Conservation (phyloP, 2,113 vertebrate species). For the Glaucomys volans region DNA sequence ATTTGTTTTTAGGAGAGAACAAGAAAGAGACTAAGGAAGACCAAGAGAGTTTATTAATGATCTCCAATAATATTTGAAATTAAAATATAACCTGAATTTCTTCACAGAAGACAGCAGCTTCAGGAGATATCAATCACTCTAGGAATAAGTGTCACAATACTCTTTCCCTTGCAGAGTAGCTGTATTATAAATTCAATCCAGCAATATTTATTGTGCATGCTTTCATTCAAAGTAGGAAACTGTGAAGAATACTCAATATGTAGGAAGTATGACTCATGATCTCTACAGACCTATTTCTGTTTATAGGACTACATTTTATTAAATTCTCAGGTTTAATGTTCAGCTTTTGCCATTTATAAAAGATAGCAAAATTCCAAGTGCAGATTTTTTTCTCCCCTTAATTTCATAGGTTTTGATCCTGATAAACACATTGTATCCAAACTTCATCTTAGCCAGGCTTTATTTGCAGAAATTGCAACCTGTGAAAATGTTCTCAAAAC, state of each 20-base stretch:
- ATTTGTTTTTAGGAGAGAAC: background rate
- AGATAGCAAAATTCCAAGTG: background rate
- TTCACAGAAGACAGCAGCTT: background rate
- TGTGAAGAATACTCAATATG: background rate
- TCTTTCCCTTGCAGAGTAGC: background rate
- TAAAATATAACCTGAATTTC: background rate
- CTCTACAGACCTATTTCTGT: background rate
- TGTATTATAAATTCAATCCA: background rate
- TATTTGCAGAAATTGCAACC: background rate
- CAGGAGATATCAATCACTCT: background rate
- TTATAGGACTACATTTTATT: background rate
- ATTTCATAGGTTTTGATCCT: background rate
- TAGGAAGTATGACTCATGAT: background rate
- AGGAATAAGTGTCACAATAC: background rate
- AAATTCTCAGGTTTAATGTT: background rate
- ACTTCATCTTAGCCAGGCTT: background rate
- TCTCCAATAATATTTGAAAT: background rate
- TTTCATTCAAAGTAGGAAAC: background rate
- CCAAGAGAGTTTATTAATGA: background rate
- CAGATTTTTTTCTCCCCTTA: background rate
- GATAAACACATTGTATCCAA: background rate
- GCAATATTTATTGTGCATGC: background rate
- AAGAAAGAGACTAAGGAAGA: background rate
- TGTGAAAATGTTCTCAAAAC: background rate
- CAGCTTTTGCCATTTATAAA: background rate